phyloP scores from a whole-genome alignment of 2,888 invertebrate species.

The Tachystola acroxantha region DNA sequence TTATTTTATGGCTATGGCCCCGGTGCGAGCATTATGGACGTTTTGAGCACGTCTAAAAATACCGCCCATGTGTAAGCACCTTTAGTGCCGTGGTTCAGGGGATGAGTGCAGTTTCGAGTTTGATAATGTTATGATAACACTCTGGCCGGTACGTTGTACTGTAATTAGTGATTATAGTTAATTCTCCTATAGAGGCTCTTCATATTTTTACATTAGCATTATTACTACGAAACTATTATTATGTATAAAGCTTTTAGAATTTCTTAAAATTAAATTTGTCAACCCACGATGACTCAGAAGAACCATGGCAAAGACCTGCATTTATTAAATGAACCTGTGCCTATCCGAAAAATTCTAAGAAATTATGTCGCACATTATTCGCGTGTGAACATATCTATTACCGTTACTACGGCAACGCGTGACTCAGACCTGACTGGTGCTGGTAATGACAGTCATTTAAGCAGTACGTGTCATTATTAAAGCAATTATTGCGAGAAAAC shows the following conservation, averaged over 20 bases:
- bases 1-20: slow-evolving; percentile 68
- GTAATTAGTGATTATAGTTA: too few relatives aligned
- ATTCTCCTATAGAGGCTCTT: too few relatives aligned
- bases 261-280: too few relatives aligned
- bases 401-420: slow-evolving; percentile 21
- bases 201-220: too few relatives aligned
- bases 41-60: slow-evolving; percentile 61
- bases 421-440: slow-evolving; percentile 13
- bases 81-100: slow-evolving; percentile 24
- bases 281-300: too few relatives aligned
- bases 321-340: background rate
- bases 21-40: slow-evolving; percentile 55
- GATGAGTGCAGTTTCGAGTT: slow-evolving; percentile 9
- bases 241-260: too few relatives aligned
- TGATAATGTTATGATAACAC: background rate
- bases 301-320: too few relatives aligned
- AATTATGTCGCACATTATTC: slow-evolving; percentile 13
- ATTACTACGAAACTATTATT: too few relatives aligned
- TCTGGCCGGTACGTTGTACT: too few relatives aligned
- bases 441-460: slow-evolving; percentile 24
- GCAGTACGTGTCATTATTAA: slow-evolving; percentile 36
- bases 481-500: slow-evolving; percentile 33
- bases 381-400: slow-evolving; percentile 27
- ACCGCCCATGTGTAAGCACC: slow-evolving; percentile 45
- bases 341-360: slow-evolving; percentile 18